These are phyloP conservation scores for Amaurobius ferox DNA, from an alignment of 2,888 invertebrate species.

Conservation along the genomic window DNA sequence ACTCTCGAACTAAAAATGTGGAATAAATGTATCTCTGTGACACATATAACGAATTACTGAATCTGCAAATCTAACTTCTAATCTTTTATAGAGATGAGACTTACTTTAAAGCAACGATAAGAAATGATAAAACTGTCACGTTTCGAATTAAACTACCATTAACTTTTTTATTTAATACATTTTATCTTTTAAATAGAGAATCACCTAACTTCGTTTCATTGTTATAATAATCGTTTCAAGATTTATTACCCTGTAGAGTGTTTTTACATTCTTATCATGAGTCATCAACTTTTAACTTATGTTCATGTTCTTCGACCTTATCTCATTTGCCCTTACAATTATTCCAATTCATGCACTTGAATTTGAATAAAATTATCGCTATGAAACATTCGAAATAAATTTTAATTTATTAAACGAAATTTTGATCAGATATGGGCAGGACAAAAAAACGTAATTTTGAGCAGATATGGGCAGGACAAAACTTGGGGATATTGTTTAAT, in stretches of 20 bases:
- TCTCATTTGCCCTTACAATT: not conserved
- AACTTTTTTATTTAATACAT: slow-evolving; percentile 56
- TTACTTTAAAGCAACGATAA: slow-evolving; percentile 58
- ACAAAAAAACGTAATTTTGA: too few relatives aligned
- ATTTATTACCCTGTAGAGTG: slow-evolving; percentile 63
- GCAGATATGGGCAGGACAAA: too few relatives aligned
- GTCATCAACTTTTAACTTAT: slow-evolving; percentile 40
- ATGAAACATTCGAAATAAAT: too few relatives aligned
- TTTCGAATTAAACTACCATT: slow-evolving; percentile 52
- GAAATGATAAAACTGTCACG: slow-evolving; percentile 70
- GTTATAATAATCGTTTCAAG: slow-evolving; percentile 56
- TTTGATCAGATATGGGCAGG: too few relatives aligned
- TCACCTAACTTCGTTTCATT: slow-evolving; percentile 53
- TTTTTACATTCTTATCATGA: slow-evolving; percentile 68
- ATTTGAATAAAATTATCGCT: too few relatives aligned
- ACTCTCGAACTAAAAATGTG: too few relatives aligned
- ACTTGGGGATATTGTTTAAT: too few relatives aligned
- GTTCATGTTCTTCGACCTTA: not conserved
- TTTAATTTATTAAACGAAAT: too few relatives aligned
- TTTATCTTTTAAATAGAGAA: not conserved
- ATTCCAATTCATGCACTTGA: not conserved
- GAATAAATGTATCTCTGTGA: too few relatives aligned
- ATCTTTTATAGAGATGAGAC: slow-evolving; percentile 3
- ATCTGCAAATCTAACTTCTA: too few relatives aligned
- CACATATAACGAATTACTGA: too few relatives aligned